Percentiles rank a stretch among this genome's conserved stretches.
Evolutionary conservation across 2,888 invertebrate species (phyloP).

Genomic region (Crioceris asparagi): DNA sequence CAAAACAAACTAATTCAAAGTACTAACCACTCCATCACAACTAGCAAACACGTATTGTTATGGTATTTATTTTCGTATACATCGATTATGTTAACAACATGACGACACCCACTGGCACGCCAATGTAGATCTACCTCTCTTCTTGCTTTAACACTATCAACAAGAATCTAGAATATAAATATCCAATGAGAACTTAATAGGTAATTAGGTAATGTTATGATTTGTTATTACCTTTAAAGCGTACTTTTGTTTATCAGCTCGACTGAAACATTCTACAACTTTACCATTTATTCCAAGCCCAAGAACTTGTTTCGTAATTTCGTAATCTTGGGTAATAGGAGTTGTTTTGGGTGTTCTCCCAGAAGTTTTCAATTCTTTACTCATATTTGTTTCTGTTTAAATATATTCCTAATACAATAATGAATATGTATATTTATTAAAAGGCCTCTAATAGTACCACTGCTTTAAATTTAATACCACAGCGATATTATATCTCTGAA

Average conservation of each 20-base stretch:
- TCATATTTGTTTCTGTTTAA: too few relatives aligned
- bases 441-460: too few relatives aligned
- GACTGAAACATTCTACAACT: constrained; percentile 88
- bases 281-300: constrained; percentile 98
- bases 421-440: too few relatives aligned
- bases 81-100: constrained; percentile 87
- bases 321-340: constrained; percentile 81
- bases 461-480: too few relatives aligned
- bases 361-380: constrained; percentile 26
- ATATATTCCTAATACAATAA: too few relatives aligned
- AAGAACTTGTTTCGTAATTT: constrained; percentile 83
- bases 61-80: constrained; percentile 96
- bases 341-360: constrained; percentile 58
- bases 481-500: too few relatives aligned
- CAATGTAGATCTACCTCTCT: constrained; percentile 94
- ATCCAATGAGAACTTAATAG: neutral
- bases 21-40: constrained; percentile 95
- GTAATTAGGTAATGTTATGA: neutral
- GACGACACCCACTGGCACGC: constrained; percentile 79
- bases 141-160: constrained; percentile 86
- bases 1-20: neutral
- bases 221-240: constrained; percentile 74
- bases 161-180: constrained; percentile 64
- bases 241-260: constrained; percentile 64
- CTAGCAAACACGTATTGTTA: constrained; percentile 81